Evolutionary conservation across 2,888 invertebrate species (phyloP).

Genomic region (Parascotia fuliginaria): DNA sequence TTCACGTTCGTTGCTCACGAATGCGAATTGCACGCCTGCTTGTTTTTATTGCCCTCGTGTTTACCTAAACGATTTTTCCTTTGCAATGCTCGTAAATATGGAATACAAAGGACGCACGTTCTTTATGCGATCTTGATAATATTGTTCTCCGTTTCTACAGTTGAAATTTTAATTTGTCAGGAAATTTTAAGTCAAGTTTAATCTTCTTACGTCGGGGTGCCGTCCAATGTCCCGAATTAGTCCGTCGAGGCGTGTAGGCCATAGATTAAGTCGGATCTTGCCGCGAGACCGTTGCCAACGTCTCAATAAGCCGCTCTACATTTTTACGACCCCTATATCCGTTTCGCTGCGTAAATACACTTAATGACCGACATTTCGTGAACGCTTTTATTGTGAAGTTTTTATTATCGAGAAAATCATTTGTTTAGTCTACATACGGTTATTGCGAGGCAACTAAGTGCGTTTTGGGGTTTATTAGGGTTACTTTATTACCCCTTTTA

Average conservation of each 20-base stretch:
- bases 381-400: conserved; percentile 84
- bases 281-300: conserved; percentile 73
- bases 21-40: conserved; percentile 62
- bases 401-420: conserved; percentile 84
- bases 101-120: conserved; percentile 65
- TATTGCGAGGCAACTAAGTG: conserved; percentile 75
- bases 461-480: conserved; percentile 82
- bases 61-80: conserved; percentile 72
- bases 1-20: conserved; percentile 65
- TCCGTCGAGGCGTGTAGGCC: conserved; percentile 59
- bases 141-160: conserved; percentile 61
- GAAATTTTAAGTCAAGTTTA: conserved; percentile 59
- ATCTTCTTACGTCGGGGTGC: conserved; percentile 56
- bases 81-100: conserved; percentile 63
- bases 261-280: conserved; percentile 71
- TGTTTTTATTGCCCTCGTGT: conserved; percentile 68
- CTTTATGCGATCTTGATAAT: conserved; percentile 72
- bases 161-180: conserved; percentile 72
- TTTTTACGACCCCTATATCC: conserved; percentile 82
- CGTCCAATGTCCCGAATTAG: conserved; percentile 63
- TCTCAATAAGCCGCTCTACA: conserved; percentile 81
- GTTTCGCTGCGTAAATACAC: conserved; percentile 83
- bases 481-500: conserved; percentile 78
- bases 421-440: conserved; percentile 84
- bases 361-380: conserved; percentile 84